A percentile compares a stretch with the other conserved stretches of the same genome.
These are phyloP conservation scores for Lerista edwardsae DNA, from an alignment of 2,797 vertebrate genomes.

Conservation along the genomic window DNA sequence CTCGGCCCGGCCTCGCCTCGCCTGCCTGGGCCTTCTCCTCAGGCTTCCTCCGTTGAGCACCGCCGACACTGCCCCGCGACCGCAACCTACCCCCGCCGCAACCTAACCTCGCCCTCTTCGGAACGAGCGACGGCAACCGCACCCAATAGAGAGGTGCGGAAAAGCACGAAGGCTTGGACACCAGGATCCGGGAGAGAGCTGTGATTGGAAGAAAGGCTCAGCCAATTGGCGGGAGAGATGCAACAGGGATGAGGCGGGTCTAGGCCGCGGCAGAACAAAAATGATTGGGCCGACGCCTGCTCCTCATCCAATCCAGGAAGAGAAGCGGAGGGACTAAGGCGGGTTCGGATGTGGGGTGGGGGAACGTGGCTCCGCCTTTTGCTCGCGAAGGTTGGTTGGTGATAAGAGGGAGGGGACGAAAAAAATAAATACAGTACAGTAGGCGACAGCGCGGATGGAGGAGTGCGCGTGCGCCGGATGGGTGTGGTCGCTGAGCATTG, in stretches of 20 bases:
- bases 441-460: not conserved
- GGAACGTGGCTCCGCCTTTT: not conserved
- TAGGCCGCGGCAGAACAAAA: not conserved
- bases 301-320: not conserved
- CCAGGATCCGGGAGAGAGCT: not conserved
- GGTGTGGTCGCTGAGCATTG: constrained; percentile 65
- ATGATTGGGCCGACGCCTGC: not conserved
- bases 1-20: constrained; percentile 39
- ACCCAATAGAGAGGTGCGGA: constrained; percentile 45
- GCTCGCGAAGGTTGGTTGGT: not conserved
- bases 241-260: not conserved
- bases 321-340: not conserved
- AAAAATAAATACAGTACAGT: constrained; percentile 31
- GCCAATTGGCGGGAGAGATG: too few relatives aligned
- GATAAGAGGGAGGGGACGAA: constrained; percentile 4
- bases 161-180: rapidly evolving
- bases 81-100: constrained; percentile 2
- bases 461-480: constrained; percentile 31
- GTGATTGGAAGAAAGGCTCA: not conserved
- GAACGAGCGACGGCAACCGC: constrained; percentile 43
- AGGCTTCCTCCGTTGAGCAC: constrained; percentile 26
- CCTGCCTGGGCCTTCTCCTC: constrained; percentile 37
- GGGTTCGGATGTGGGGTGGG: not conserved
- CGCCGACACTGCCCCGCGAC: constrained; percentile 46
- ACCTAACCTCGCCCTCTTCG: not conserved